Conservation (phyloP, 2,797 vertebrate genomes). For the Typhlichthys eigenmanni region DNA sequence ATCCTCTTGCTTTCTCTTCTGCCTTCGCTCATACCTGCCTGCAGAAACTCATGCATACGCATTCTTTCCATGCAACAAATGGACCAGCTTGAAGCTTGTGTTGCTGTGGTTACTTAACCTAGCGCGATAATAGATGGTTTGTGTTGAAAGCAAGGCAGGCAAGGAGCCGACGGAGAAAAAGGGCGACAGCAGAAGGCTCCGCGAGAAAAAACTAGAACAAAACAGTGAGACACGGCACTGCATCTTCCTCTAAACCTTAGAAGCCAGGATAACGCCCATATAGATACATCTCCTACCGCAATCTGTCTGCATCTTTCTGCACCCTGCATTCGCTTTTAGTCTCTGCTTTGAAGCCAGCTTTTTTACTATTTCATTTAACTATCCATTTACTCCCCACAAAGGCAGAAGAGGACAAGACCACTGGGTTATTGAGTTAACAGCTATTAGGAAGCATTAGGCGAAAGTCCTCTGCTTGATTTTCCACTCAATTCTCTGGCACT, state of each 20-base stretch:
- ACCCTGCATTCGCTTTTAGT: constrained; percentile 8
- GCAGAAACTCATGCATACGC: constrained; percentile 7
- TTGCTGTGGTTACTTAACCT: constrained; percentile 27
- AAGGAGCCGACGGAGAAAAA: constrained; percentile 14
- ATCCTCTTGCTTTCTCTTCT: neutral
- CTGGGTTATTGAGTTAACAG: constrained; percentile 75
- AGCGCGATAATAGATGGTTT: neutral
- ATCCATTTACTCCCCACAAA: constrained; percentile 56
- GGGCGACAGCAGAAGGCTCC: neutral
- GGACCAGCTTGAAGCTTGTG: constrained; percentile 35
- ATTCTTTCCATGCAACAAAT: constrained; percentile 7
- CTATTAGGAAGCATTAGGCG: constrained; percentile 70
- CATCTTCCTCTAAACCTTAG: neutral
- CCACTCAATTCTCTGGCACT: constrained; percentile 54
- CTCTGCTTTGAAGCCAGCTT: constrained; percentile 25
- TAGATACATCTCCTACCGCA: neutral
- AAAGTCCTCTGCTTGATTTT: constrained; percentile 60
- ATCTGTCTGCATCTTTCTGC: constrained; percentile 7
- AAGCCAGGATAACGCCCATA: neutral
- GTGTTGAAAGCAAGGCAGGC: neutral
- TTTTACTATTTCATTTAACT: constrained; percentile 48
- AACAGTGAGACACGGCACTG: neutral
- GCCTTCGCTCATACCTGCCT: neutral
- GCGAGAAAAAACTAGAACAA: neutral
- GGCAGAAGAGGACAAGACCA: constrained; percentile 52